Evolutionary conservation across 2,888 invertebrate species (phyloP).

Genomic region (Torymus texanus): DNA sequence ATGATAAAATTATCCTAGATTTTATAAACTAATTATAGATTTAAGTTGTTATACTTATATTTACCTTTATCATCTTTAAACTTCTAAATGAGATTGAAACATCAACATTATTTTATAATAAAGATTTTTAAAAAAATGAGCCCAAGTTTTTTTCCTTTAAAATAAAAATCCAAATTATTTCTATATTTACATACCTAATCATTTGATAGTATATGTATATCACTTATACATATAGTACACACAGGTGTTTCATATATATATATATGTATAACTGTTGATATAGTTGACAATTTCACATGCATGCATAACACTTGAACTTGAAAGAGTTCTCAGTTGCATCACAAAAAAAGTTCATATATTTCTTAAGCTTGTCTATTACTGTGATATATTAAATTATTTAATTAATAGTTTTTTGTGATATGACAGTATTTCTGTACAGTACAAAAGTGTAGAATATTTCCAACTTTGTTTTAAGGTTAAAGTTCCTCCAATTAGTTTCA

Average conservation of each 20-base stretch:
- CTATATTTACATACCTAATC: background rate
- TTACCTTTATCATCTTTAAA: conserved; percentile 25
- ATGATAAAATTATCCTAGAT: conserved; percentile 40
- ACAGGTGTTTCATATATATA: background rate
- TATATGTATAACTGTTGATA: too few relatives aligned
- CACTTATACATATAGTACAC: too few relatives aligned
- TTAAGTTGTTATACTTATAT: conserved; percentile 45
- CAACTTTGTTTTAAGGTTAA: conserved; percentile 42
- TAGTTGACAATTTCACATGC: background rate
- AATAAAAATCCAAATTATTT: background rate
- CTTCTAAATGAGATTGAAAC: conserved; percentile 16
- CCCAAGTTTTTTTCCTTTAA: background rate
- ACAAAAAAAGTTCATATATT: background rate
- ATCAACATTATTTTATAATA: conserved; percentile 48
- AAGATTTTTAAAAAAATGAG: conserved; percentile 34
- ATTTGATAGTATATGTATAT: background rate
- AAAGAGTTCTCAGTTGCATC: conserved; percentile 18
- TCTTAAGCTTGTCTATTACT: background rate
- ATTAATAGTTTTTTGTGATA: conserved; percentile 8
- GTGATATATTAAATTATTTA: conserved; percentile 17
- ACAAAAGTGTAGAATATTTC: background rate
- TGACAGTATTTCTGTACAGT: conserved; percentile 18
- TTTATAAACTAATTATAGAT: conserved; percentile 32
- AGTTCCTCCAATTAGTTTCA: background rate
- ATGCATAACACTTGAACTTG: conserved; percentile 24